Percentiles rank a stretch among this genome's conserved stretches.
phyloP scores from a whole-genome alignment of 1,140 invertebrate genomes.

The Saccostrea glomerata region DNA sequence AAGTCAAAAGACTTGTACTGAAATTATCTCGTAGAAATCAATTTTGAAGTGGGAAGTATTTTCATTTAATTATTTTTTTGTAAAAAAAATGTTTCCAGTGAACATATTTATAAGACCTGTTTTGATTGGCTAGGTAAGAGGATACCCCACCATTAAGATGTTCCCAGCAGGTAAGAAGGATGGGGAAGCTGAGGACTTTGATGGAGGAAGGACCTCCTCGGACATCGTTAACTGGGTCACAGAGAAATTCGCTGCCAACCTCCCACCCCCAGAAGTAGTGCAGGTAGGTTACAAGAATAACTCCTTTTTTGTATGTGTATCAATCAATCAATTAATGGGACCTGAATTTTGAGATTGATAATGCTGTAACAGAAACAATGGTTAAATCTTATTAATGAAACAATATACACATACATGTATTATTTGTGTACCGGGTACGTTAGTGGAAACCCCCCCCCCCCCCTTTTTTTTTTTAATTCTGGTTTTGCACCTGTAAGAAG shows the following conservation, averaged over 20 bases:
- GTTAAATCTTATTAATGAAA: too few species aligned
- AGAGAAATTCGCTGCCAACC: constrained; percentile 91
- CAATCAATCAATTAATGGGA: too few species aligned
- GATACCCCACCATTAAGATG: constrained; percentile 98
- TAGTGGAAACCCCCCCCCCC: too few species aligned
- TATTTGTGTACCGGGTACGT: too few species aligned
- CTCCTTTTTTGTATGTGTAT: too few species aligned
- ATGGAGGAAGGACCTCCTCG: constrained; percentile 91
- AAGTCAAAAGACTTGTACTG: constrained; percentile 49
- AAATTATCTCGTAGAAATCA: too few species aligned
- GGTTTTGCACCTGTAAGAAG: too few species aligned
- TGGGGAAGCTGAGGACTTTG: constrained; percentile 86
- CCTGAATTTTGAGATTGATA: too few species aligned
- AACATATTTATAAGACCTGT: background rate
- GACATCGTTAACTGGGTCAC: constrained; percentile 96
- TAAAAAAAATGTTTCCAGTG: background rate
- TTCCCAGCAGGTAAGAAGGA: constrained; percentile 92
- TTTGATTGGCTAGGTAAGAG: constrained; percentile 84
- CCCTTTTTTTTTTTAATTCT: too few species aligned
- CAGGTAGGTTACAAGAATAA: constrained; percentile 81
- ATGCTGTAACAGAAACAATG: too few species aligned
- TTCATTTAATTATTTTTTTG: background rate
- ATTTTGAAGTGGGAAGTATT: background rate
- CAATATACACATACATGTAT: too few species aligned
- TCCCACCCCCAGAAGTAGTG: constrained; percentile 93